Percentiles rank a stretch among this genome's conserved stretches.
phyloP scores from a whole-genome alignment of 1,140 invertebrate genomes.

The Triops cancriformis region DNA sequence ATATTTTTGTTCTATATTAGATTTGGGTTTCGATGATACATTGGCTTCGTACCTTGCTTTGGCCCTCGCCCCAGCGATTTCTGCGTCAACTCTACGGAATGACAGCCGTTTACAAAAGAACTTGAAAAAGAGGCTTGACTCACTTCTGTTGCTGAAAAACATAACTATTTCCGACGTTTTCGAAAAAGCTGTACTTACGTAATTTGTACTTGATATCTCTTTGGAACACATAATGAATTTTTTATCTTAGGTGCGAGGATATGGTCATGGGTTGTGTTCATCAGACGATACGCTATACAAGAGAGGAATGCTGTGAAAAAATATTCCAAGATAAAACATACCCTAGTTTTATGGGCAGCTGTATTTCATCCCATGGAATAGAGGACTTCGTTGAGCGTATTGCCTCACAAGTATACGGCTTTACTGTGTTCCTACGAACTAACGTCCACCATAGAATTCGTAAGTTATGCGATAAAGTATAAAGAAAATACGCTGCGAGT shows the following conservation, averaged over 20 bases:
- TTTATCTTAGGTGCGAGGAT: slow-evolving; percentile 14
- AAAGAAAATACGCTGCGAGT: no score
- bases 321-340: slow-evolving; percentile 19
- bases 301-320: slow-evolving; percentile 20
- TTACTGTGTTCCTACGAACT: background rate
- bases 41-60: slow-evolving; percentile 22
- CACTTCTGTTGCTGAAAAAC: background rate
- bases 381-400: background rate
- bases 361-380: background rate
- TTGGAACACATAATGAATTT: background rate
- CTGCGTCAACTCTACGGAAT: background rate
- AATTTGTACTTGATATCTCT: no score
- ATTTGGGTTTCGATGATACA: slow-evolving; percentile 21
- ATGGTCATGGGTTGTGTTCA: slow-evolving; percentile 23
- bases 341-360: slow-evolving; percentile 4
- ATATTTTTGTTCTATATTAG: slow-evolving; percentile 12
- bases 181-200: slow-evolving; percentile 17
- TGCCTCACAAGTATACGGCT: background rate
- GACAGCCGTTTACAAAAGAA: background rate
- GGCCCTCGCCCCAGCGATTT: background rate
- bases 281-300: slow-evolving; percentile 7
- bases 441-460: background rate
- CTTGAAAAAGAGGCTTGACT: background rate
- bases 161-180: slow-evolving; percentile 17
- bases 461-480: background rate